Conservation (phyloP, 2,113 vertebrate genomes). For the Paralichthys olivaceus region DNA sequence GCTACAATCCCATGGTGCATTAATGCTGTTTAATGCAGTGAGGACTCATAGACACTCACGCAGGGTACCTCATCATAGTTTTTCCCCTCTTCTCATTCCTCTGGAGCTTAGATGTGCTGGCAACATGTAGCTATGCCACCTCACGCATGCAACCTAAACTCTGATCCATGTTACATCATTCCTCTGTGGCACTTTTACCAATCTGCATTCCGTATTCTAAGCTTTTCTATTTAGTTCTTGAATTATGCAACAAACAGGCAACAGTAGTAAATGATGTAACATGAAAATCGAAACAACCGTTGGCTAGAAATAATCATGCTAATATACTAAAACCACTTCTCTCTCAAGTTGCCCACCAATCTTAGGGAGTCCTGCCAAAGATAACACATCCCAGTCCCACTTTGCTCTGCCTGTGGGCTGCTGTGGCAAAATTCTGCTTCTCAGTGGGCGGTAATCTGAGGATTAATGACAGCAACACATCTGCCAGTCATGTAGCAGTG, state of each 20-base stretch:
- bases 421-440: conserved; percentile 44
- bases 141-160: conserved; percentile 29
- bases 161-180: conserved; percentile 17
- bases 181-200: conserved; percentile 28
- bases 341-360: conserved; percentile 21
- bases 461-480: conserved; percentile 73
- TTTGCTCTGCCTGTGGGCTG: conserved; percentile 36
- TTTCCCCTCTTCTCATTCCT: conserved; percentile 35
- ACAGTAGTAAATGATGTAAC: conserved; percentile 43
- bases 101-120: conserved; percentile 18
- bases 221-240: conserved; percentile 35
- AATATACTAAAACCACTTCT: conserved; percentile 23
- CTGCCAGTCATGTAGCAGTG: conserved; percentile 67
- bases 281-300: background rate
- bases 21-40: conserved; percentile 58
- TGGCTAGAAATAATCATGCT: conserved; percentile 1
- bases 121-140: conserved; percentile 1
- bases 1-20: conserved; percentile 69
- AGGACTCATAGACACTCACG: conserved; percentile 40
- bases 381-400: conserved; percentile 29
- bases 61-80: conserved; percentile 36
- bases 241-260: conserved; percentile 58
- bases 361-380: conserved; percentile 25
- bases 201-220: conserved; percentile 11
- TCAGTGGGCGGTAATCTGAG: conserved; percentile 70